Percentiles rank a stretch among this genome's conserved stretches.
phyloP scores from a whole-genome alignment of 2,797 vertebrate species.

The Cetoscarus ocellatus region DNA sequence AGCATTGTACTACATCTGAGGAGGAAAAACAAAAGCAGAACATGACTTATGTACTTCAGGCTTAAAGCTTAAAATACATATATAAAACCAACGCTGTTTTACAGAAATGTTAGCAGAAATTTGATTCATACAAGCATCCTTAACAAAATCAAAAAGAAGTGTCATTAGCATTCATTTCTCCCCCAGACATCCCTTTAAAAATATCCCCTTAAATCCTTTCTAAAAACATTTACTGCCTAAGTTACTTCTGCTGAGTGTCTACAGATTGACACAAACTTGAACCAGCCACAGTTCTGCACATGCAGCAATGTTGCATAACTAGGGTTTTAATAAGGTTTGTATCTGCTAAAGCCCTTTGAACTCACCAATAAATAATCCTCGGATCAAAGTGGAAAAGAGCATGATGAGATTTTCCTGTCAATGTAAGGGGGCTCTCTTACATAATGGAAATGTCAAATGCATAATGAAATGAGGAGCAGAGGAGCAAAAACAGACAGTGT shows the following conservation, averaged over 20 bases:
- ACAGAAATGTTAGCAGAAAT: conserved; percentile 8
- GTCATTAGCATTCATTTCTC: neutral
- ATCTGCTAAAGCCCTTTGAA: conserved; percentile 47
- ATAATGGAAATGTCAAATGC: conserved; percentile 39
- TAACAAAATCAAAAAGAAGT: conserved; percentile 1
- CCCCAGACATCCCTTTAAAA: neutral
- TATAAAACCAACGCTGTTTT: conserved; percentile 15
- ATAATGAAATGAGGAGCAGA: conserved; percentile 19
- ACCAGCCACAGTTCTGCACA: conserved; percentile 14
- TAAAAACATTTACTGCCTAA: neutral
- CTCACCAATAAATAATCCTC: conserved; percentile 71
- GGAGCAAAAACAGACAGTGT: neutral
- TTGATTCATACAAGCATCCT: neutral
- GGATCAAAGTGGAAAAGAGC: conserved; percentile 40
- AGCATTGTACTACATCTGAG: conserved; percentile 31
- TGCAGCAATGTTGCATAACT: conserved; percentile 69
- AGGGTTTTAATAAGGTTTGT: conserved; percentile 60
- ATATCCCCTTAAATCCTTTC: neutral
- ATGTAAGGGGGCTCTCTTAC: conserved; percentile 51
- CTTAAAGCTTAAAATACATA: conserved; percentile 7
- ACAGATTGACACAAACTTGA: conserved; percentile 20
- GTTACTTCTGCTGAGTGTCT: conserved; percentile 1
- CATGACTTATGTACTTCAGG: conserved; percentile 25
- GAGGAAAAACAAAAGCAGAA: conserved; percentile 38
- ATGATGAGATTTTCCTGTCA: conserved; percentile 47